phyloP scores from a whole-genome alignment of 2,113 vertebrate species.

The Raja brachyura region DNA sequence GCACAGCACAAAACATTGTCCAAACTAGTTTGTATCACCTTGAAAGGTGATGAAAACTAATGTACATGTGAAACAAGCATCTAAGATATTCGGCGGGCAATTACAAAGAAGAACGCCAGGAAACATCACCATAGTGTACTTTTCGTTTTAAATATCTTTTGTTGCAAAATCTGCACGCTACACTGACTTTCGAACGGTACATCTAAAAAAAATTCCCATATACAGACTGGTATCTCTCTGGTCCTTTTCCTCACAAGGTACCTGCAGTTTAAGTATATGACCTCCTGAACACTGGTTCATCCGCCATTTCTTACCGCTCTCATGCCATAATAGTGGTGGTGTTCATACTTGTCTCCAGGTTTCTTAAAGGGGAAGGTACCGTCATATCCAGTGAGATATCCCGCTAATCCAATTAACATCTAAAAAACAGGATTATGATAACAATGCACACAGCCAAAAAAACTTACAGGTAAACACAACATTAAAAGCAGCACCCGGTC shows the following conservation, averaged over 20 bases:
- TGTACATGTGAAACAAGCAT: not conserved
- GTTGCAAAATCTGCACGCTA: not conserved
- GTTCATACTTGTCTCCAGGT: slow-evolving; percentile 88
- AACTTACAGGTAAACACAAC: slow-evolving; percentile 19
- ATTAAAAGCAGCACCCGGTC: not conserved
- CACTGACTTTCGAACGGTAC: not conserved
- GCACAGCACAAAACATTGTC: too few relatives aligned
- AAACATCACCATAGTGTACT: too few relatives aligned
- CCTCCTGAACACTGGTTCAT: not conserved
- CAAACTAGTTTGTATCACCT: too few relatives aligned
- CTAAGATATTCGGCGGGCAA: not conserved
- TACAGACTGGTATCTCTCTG: not conserved
- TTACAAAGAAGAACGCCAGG: too few relatives aligned
- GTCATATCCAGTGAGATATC: slow-evolving; percentile 86
- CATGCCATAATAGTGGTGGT: slow-evolving; percentile 88
- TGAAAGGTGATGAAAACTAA: not conserved
- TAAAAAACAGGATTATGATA: slow-evolving; percentile 49
- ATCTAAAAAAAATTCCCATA: not conserved
- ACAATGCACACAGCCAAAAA: slow-evolving; percentile 23
- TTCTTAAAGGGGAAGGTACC: slow-evolving; percentile 90
- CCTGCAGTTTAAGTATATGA: not conserved
- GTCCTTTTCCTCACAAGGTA: not conserved
- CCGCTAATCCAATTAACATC: slow-evolving; percentile 95
- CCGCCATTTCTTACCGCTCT: slow-evolving; percentile 71
- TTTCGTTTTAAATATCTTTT: not conserved